Evolutionary conservation across 2,888 invertebrate genomes (phyloP).

Genomic region (Nemotelus pantherinus): DNA sequence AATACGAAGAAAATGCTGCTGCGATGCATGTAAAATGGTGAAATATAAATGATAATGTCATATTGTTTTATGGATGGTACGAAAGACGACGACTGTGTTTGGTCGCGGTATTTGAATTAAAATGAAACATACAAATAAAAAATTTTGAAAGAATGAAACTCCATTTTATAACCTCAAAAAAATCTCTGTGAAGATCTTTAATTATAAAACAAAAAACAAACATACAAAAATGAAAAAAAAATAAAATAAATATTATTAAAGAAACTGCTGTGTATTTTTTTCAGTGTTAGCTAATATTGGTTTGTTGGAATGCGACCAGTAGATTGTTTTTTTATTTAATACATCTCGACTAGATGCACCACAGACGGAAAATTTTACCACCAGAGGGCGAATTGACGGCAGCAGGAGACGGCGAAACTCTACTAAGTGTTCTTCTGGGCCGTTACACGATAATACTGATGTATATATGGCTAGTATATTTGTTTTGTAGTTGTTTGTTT

Average conservation of each 20-base stretch:
- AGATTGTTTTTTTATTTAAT: too few relatives aligned
- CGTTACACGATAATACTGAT: too few relatives aligned
- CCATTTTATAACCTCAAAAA: conserved; percentile 45
- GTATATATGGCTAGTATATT: too few relatives aligned
- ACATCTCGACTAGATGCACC: too few relatives aligned
- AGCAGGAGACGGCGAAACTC: too few relatives aligned
- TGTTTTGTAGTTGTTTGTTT: too few relatives aligned
- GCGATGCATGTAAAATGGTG: neutral
- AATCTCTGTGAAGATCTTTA: conserved; percentile 45
- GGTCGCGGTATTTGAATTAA: neutral
- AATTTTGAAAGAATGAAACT: conserved; percentile 34
- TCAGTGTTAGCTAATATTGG: neutral
- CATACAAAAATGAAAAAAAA: conserved; percentile 33
- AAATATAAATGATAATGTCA: neutral
- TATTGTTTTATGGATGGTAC: neutral
- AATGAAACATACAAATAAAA: conserved; percentile 18
- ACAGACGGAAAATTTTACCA: too few relatives aligned
- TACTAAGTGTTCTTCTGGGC: too few relatives aligned
- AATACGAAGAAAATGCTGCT: conserved; percentile 8
- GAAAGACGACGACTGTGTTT: neutral
- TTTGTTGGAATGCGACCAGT: too few relatives aligned
- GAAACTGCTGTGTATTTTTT: neutral
- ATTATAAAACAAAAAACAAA: conserved; percentile 37
- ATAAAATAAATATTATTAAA: conserved; percentile 33
- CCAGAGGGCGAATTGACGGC: too few relatives aligned